Conservation (phyloP, 2,797 vertebrate species). For the Triplophysa bombifrons region DNA sequence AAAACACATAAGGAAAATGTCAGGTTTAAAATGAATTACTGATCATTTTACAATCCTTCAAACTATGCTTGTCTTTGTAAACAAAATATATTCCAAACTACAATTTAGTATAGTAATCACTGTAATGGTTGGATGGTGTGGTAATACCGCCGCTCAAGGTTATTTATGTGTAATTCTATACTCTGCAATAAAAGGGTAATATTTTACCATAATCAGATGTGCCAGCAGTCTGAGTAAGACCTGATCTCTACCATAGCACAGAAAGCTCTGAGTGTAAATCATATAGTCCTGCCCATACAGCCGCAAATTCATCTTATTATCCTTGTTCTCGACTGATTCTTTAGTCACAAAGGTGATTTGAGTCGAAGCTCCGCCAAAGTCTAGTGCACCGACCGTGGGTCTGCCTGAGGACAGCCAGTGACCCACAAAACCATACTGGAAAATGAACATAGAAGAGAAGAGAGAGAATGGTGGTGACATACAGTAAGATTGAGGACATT, state of each 20-base stretch:
- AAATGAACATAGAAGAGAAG: constrained; percentile 9
- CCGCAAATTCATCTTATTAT: constrained; percentile 61
- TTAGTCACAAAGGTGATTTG: constrained; percentile 78
- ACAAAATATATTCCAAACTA: not conserved
- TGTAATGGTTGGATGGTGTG: not conserved
- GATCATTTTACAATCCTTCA: not conserved
- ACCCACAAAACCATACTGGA: constrained; percentile 78
- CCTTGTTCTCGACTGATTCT: constrained; percentile 61
- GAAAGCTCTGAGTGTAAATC: constrained; percentile 81
- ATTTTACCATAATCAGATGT: constrained; percentile 55
- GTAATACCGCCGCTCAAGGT: not conserved
- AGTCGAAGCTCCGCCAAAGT: constrained; percentile 80
- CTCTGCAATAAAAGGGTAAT: not conserved
- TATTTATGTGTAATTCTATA: not conserved
- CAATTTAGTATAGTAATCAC: not conserved
- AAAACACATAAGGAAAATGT: constrained; percentile 27
- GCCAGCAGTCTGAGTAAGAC: constrained; percentile 61
- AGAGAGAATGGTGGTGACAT: not conserved
- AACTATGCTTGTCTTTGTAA: not conserved
- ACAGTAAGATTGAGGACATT: not conserved
- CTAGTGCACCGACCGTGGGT: constrained; percentile 74
- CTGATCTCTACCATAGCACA: constrained; percentile 78
- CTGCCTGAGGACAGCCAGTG: constrained; percentile 72
- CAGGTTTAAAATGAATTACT: not conserved
- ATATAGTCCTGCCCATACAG: constrained; percentile 75